Conservation (phyloP, 2,888 invertebrate genomes). For the Epistrophella euchroma region DNA sequence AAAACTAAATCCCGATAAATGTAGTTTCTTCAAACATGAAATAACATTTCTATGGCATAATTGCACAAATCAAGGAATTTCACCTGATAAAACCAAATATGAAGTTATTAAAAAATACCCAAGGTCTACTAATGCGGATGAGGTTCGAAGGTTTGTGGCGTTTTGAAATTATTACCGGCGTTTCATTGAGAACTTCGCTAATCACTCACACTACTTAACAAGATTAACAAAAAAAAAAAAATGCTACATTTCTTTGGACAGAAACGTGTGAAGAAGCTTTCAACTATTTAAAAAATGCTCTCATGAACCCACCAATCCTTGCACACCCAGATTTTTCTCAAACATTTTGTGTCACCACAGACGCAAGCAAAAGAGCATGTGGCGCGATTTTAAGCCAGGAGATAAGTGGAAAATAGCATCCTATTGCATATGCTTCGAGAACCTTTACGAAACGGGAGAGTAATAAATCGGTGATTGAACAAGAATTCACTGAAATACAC, state of each 20-base stretch:
- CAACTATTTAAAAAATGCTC: no score
- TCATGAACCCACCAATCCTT: no score
- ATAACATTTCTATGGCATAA: no score
- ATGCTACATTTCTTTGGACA: conserved; percentile 41
- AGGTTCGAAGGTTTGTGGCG: not conserved
- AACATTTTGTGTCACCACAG: conserved; percentile 47
- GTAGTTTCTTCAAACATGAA: no score
- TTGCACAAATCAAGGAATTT: no score
- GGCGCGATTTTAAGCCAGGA: conserved; percentile 70
- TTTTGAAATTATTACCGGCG: conserved; percentile 1
- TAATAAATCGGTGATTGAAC: conserved; percentile 76
- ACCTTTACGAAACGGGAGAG: conserved; percentile 75
- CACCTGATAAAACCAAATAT: no score
- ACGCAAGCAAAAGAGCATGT: conserved; percentile 63
- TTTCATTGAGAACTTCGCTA: no score
- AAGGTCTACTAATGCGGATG: not conserved
- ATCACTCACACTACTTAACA: conserved; percentile 10
- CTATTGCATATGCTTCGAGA: conserved; percentile 68
- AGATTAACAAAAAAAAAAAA: conserved; percentile 35
- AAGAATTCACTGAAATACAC: conserved; percentile 76
- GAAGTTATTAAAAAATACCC: not conserved
- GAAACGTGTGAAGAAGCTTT: not conserved
- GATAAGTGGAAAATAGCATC: conserved; percentile 43
- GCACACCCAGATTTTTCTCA: not conserved
- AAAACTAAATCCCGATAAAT: no score